Conservation (phyloP, 2,888 invertebrate species). For the Taphrorychus bicolor region DNA sequence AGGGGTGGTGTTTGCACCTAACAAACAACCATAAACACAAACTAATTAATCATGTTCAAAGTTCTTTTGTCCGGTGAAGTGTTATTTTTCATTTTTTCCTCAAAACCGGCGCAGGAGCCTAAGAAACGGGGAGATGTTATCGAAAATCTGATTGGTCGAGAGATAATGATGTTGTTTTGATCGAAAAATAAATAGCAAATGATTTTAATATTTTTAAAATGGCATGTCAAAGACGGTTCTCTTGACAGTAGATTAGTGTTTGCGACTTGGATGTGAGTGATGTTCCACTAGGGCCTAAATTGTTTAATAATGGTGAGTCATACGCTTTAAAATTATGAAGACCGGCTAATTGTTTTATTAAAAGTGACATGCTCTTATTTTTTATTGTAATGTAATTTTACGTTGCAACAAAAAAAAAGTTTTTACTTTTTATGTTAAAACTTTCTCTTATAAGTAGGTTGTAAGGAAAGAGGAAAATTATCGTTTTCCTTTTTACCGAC, state of each 20-base stretch:
- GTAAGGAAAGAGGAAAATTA: too few species aligned
- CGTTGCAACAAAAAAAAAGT: too few species aligned
- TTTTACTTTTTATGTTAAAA: too few species aligned
- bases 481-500: too few species aligned
- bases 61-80: conserved; percentile 37
- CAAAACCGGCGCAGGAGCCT: conserved; percentile 37
- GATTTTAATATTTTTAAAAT: conserved; percentile 33
- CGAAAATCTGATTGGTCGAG: conserved; percentile 26
- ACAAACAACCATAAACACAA: conserved; percentile 40
- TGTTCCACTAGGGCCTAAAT: neutral
- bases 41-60: conserved; percentile 39
- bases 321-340: neutral
- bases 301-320: conserved; percentile 4
- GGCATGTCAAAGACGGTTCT: conserved; percentile 12
- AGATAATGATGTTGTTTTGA: conserved; percentile 39
- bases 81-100: conserved; percentile 41
- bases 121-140: conserved; percentile 18
- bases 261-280: conserved; percentile 1
- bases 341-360: too few species aligned
- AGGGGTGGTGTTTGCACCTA: conserved; percentile 38
- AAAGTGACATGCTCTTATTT: too few species aligned
- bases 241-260: conserved; percentile 21
- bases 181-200: conserved; percentile 33
- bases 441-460: too few species aligned
- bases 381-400: too few species aligned